These are phyloP conservation scores for Gobio occitaniae DNA, from an alignment of 2,797 vertebrate genomes.

Conservation along the genomic window DNA sequence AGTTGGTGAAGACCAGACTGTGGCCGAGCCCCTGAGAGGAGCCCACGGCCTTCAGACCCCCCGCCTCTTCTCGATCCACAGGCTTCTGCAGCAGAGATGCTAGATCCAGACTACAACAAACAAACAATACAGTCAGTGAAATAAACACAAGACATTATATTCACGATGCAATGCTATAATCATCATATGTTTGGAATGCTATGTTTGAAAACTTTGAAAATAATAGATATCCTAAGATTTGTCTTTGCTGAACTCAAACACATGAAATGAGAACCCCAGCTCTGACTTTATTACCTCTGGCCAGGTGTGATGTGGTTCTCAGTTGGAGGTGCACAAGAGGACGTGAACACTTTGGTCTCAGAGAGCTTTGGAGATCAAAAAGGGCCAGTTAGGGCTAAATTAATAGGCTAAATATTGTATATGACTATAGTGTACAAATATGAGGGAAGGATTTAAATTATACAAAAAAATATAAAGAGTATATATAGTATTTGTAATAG, in stretches of 20 bases:
- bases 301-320: slow-evolving; percentile 87
- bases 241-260: background rate
- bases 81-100: slow-evolving; percentile 91
- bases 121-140: slow-evolving; percentile 16
- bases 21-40: slow-evolving; percentile 83
- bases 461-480: no score
- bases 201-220: background rate
- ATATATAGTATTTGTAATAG: no score
- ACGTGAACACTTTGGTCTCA: slow-evolving; percentile 89
- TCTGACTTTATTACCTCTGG: slow-evolving; percentile 81
- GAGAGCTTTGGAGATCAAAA: slow-evolving; percentile 72
- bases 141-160: background rate
- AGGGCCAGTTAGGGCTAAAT: slow-evolving; percentile 5
- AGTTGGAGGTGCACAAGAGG: slow-evolving; percentile 86
- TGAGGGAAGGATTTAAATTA: background rate
- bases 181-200: background rate
- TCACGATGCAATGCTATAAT: background rate
- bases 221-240: background rate
- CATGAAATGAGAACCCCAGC: background rate
- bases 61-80: slow-evolving; percentile 73
- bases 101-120: slow-evolving; percentile 84
- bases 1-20: slow-evolving; percentile 95
- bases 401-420: background rate
- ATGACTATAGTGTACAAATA: background rate
- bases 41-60: slow-evolving; percentile 77